Evolutionary conservation across 2,888 invertebrate species (phyloP).

Genomic region (Automeris io): DNA sequence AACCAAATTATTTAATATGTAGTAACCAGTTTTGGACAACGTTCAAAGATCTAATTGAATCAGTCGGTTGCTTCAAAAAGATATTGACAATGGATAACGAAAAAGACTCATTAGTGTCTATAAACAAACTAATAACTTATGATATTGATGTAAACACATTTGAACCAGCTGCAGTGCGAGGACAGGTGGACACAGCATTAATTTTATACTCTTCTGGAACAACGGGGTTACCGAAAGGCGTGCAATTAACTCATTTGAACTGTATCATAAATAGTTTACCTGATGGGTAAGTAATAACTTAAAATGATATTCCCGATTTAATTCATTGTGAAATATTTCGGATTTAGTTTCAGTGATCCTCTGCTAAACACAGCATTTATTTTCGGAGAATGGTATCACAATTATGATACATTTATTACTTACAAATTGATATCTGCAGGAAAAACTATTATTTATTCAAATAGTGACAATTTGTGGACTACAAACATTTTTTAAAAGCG

Average conservation of each 20-base stretch:
- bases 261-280: constrained; percentile 50
- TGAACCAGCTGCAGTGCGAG: constrained; percentile 64
- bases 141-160: constrained; percentile 36
- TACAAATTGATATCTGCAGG: constrained; percentile 48
- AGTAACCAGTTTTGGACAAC: constrained; percentile 70
- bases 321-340: constrained; percentile 3
- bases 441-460: constrained; percentile 40
- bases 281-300: constrained; percentile 38
- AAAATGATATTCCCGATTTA: not conserved
- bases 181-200: constrained; percentile 41
- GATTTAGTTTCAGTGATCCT: constrained; percentile 39
- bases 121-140: constrained; percentile 31
- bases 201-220: constrained; percentile 84
- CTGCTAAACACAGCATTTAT: constrained; percentile 38
- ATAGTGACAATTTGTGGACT: constrained; percentile 24
- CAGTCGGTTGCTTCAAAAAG: constrained; percentile 36
- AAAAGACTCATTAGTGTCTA: constrained; percentile 22
- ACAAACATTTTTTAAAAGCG: constrained; percentile 26
- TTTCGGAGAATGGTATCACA: constrained; percentile 53
- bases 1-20: constrained; percentile 81
- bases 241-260: constrained; percentile 79
- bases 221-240: constrained; percentile 82
- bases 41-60: constrained; percentile 36
- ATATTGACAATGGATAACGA: constrained; percentile 38
- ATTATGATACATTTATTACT: constrained; percentile 52